Conservation (phyloP, 2,888 invertebrate species). For the Pachliopta kotzebuea region DNA sequence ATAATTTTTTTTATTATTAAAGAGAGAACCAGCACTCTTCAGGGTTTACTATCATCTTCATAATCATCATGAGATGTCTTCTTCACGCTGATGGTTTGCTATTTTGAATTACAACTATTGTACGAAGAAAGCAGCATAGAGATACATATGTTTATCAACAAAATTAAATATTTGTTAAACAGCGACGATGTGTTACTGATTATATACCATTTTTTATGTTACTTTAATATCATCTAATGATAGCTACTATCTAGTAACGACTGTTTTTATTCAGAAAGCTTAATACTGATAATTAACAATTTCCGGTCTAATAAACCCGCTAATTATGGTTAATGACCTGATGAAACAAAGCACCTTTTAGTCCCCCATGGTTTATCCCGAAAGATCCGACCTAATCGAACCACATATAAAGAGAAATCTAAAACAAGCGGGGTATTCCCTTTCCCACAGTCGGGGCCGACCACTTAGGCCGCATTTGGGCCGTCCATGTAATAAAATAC, state of each 20-base stretch:
- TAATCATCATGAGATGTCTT: no score
- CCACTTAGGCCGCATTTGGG: conserved; percentile 58
- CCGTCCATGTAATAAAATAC: conserved; percentile 73
- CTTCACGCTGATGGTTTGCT: no score
- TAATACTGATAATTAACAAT: background rate
- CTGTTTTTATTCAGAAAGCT: background rate
- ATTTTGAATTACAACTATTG: no score
- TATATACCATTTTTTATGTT: no score
- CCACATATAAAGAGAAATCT: conserved; percentile 49
- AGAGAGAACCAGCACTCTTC: no score
- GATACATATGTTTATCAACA: no score
- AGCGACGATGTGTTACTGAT: no score
- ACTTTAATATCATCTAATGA: background rate
- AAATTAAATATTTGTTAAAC: no score
- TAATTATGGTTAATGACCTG: conserved; percentile 16
- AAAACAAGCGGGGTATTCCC: conserved; percentile 50
- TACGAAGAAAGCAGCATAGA: no score
- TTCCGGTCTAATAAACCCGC: conserved; percentile 4
- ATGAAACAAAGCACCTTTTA: conserved; percentile 13
- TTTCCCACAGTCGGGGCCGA: conserved; percentile 60
- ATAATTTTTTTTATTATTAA: no score
- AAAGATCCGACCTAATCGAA: conserved; percentile 48
- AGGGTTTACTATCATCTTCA: no score
- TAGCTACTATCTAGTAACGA: background rate
- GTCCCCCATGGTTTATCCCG: conserved; percentile 38